Base-by-base conservation (phyloP, 2,888 invertebrate species). In the Amphipoea lucens region DNA sequence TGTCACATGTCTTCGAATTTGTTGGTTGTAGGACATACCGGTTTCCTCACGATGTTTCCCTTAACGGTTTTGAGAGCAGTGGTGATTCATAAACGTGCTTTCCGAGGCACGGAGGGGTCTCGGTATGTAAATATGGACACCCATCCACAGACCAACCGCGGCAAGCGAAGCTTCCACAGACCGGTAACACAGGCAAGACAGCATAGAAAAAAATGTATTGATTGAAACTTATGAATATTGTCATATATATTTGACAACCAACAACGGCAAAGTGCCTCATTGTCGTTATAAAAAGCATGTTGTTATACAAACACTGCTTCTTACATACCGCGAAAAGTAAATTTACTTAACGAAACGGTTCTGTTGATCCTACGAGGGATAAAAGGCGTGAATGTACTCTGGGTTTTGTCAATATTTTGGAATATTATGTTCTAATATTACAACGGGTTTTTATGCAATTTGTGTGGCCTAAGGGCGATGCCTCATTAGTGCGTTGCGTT, bases 221-320 rank as follows among this genome's bases (percentile, higher is more conserved):
- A 81, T 23, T 29, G 14, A 63, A 57, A 42, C 9, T 48, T 4
- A n/a, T n/a, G 54, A 70, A 42, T 63, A 73, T 82, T 57, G n/a
- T n/a, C n/a, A 48, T 20, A 79, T 20, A 23, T 83, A 68, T 72
- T 83, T 79, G 71, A 67, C 42, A 60, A 79, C 40, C 66, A n/a
- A 78, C 65, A 70, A 62, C 68, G 20, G 6, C 42, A 84, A 82
- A 82, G 82, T 71, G 79, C 84, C n/a, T 51, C n/a, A 74, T 79
- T 82, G 60, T 82, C 14, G 0, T 51, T 40, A 65, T 71, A 42
- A 79, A 82, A 63, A 23, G 42, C 62, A 51, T 74, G 62, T 74
- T 84, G 69, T 54, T 68, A 36, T 48, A 79, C 63, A 74, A 84
- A 84, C 72, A 84, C 7, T 1, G 69, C 69, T 80, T 84, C 74